Base-by-base conservation (phyloP, 2,888 invertebrate genomes). In the Athalia circularis region DNA sequence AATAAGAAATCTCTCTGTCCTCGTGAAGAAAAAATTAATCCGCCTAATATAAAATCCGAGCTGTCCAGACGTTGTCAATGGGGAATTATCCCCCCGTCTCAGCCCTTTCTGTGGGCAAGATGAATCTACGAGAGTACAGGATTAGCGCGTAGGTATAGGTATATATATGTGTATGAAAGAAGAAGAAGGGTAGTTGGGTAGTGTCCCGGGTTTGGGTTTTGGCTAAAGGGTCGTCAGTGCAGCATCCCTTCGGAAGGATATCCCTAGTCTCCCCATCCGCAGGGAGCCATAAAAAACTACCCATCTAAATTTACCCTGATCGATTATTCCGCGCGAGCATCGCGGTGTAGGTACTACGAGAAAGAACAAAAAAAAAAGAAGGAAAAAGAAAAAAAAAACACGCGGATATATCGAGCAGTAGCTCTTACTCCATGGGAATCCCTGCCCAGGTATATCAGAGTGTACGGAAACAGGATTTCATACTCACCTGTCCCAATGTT, bases 251-350 rank as follows among this genome's bases (percentile, higher is more conserved):
- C 57, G 45, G 45, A 47, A 45, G 45, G 5, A 59, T 59, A 72
- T 72, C 47, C 72, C 52, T 47, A 8, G 57, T 13, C 59, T 7
- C 59, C 47, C 45, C 57, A n/a, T 59, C 72, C 47, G 11, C 9
- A 15, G 72, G 72, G 72, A 72, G 59, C 59, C 72, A 72, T 72
- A 72, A 72, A 72, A 72, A 72, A 72, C 72, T 72, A 72, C 57
- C 72, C 72, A 59, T 72, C 57, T 72, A 72, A 72, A 72, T 72
- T 72, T 72, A 59, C 72, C 72, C 59, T 72, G 59, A 72, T 72
- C 72, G 72, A 72, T 72, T 72, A 72, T 72, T 72, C 59, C 59
- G 68, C 11, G 52, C 43, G 54, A 68, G 54, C 52, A 50, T 47
- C 13, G 54, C 29, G 11, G 52, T 11, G 6, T n/a, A 9, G 29